Percentiles rank a stretch among this genome's conserved stretches.
Conservation (phyloP, 1,140 invertebrate species). For the Grapholita molesta region DNA sequence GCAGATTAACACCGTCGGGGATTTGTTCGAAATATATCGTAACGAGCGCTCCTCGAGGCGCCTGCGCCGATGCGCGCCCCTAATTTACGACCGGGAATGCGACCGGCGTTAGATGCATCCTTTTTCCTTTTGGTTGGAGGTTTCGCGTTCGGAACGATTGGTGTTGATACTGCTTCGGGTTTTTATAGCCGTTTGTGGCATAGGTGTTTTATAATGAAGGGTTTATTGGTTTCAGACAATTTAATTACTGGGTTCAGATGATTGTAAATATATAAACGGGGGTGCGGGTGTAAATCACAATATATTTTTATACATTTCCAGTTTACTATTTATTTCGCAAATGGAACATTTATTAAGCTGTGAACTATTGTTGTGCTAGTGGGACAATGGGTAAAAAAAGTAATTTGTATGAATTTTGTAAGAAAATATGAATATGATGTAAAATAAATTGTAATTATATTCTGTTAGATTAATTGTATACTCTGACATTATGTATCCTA, state of each 20-base stretch:
- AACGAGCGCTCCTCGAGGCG: constrained; percentile 69
- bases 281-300: no score
- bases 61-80: constrained; percentile 57
- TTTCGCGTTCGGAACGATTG: neutral
- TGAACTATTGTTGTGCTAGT: no score
- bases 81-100: constrained; percentile 73
- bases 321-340: no score
- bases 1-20: constrained; percentile 76
- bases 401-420: no score
- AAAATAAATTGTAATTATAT: no score
- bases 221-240: neutral
- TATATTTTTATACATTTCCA: no score
- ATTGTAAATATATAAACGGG: neutral
- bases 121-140: constrained; percentile 30
- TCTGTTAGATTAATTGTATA: no score
- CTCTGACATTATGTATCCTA: no score
- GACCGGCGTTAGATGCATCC: constrained; percentile 56
- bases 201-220: neutral
- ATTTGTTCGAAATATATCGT: constrained; percentile 73
- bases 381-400: no score
- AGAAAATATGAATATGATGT: no score
- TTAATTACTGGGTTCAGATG: neutral
- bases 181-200: neutral
- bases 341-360: no score
- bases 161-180: neutral